Percentiles rank a stretch among this genome's conserved stretches.
phyloP scores from a whole-genome alignment of 2,113 vertebrate species.

The Upupa epops region DNA sequence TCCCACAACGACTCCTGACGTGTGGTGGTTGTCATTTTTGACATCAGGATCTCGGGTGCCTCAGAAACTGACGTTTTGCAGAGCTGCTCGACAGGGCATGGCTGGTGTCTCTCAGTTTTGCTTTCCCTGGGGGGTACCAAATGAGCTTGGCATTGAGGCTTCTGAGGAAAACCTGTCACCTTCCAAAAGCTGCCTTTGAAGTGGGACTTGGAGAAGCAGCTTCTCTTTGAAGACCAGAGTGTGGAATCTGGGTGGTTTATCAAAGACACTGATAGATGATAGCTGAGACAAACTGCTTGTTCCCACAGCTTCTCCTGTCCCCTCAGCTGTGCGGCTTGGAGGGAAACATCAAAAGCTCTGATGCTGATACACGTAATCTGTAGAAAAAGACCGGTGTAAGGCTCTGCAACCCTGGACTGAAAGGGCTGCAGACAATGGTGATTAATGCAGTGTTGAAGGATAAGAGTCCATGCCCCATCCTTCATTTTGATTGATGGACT shows the following conservation, averaged over 20 bases:
- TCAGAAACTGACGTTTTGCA: background rate
- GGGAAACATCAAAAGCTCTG: background rate
- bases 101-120: background rate
- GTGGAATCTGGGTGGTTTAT: background rate
- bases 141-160: background rate
- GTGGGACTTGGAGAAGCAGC: background rate
- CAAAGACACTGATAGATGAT: background rate
- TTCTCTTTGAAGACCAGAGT: background rate
- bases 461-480: background rate
- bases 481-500: background rate
- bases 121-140: background rate
- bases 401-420: background rate
- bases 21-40: background rate
- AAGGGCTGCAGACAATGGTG: background rate
- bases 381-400: no score
- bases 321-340: background rate
- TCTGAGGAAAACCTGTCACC: background rate
- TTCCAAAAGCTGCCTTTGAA: background rate
- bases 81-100: background rate
- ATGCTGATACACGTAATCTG: background rate
- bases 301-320: background rate
- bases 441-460: background rate
- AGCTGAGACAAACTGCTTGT: background rate
- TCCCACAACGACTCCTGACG: fast-evolving
- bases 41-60: background rate